Evolutionary conservation across 2,797 vertebrate species (phyloP).

Genomic region (Pachyuromys duprasi): DNA sequence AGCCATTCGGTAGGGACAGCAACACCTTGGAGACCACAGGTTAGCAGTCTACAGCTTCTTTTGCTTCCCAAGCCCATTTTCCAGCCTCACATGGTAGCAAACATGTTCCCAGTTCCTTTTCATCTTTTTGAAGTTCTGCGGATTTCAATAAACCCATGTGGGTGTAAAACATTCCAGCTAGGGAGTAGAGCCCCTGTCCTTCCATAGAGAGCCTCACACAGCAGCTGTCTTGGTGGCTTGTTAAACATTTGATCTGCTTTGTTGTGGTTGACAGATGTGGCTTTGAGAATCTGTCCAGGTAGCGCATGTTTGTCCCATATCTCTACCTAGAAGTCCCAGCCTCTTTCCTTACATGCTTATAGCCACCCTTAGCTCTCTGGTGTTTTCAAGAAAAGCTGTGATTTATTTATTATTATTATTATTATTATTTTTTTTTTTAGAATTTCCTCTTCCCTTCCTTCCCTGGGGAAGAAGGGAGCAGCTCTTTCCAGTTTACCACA

Average conservation of each 20-base stretch:
- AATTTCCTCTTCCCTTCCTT: neutral
- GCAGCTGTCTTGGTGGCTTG: neutral
- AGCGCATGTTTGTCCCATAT: neutral
- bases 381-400: slow-evolving; percentile 10
- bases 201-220: neutral
- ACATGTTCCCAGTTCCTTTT: neutral
- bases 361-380: neutral
- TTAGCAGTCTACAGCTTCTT: neutral
- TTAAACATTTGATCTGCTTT: neutral
- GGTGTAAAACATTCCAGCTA: neutral
- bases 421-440: neutral
- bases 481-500: neutral
- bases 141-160: neutral
- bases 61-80: neutral
- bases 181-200: neutral
- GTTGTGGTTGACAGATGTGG: neutral
- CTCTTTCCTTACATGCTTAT: neutral
- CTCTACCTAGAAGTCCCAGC: neutral
- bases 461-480: neutral
- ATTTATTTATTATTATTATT: too few relatives aligned
- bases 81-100: neutral
- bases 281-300: neutral
- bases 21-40: neutral
- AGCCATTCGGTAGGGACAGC: neutral
- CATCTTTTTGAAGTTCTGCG: neutral